phyloP scores from a whole-genome alignment of 2,797 vertebrate genomes.

The Sebastes trivittatus region DNA sequence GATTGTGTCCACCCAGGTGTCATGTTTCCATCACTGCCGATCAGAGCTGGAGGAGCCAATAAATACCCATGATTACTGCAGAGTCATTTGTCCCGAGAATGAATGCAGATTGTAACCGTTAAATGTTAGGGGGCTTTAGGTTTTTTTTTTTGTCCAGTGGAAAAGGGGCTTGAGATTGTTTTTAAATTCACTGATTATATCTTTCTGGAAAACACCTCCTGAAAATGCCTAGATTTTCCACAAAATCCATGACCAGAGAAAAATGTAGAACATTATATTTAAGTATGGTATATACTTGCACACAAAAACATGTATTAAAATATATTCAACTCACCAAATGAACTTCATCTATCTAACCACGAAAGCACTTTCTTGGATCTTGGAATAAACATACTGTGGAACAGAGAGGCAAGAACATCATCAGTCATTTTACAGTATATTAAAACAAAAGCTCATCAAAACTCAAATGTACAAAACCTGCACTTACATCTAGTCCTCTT shows the following conservation, averaged over 20 bases:
- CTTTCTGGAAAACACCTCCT: neutral
- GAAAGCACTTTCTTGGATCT: conserved; percentile 63
- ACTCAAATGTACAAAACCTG: neutral
- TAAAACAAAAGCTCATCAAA: neutral
- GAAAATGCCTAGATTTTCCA: neutral
- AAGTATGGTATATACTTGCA: neutral
- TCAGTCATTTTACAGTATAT: neutral
- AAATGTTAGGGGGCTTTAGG: too few relatives aligned
- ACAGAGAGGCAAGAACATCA: neutral
- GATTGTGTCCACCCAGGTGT: too few relatives aligned
- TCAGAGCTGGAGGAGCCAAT: too few relatives aligned
- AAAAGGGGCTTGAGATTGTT: neutral
- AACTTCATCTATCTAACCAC: conserved; percentile 45
- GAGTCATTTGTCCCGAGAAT: too few relatives aligned
- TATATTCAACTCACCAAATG: conserved; percentile 41
- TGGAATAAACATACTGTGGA: conserved; percentile 50
- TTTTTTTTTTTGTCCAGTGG: too few relatives aligned
- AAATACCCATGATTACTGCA: too few relatives aligned
- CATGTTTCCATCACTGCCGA: too few relatives aligned
- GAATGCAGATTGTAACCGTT: too few relatives aligned
- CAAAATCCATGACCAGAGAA: neutral
- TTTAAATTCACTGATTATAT: neutral
- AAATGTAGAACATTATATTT: neutral
- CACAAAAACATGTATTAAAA: neutral
- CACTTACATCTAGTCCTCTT: conserved; percentile 56